Evolutionary conservation across 2,113 vertebrate species (phyloP).

Genomic region (Phocoena sinus): DNA sequence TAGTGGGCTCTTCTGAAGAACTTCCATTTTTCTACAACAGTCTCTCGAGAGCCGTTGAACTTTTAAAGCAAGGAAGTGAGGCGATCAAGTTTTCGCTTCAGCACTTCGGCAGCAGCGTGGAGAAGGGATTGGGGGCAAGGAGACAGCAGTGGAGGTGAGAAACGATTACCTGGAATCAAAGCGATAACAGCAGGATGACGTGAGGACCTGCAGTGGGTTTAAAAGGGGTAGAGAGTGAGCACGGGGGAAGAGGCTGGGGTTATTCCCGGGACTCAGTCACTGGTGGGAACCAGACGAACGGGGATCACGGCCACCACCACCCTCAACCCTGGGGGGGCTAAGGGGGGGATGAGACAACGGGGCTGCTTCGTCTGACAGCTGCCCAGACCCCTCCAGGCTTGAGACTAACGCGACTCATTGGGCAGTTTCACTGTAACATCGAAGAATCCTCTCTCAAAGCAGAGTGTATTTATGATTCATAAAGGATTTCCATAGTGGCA

Average conservation of each 20-base stretch:
- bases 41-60: background rate
- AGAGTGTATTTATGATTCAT: background rate
- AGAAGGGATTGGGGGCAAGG: background rate
- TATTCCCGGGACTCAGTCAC: background rate
- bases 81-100: background rate
- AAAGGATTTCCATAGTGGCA: background rate
- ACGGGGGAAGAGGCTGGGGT: background rate
- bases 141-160: background rate
- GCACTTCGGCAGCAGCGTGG: background rate
- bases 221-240: background rate
- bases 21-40: background rate
- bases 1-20: background rate
- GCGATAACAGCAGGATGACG: background rate
- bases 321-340: background rate
- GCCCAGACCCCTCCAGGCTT: background rate
- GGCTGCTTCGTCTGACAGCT: background rate
- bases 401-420: background rate
- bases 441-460: background rate
- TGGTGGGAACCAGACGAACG: background rate
- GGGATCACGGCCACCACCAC: too few relatives aligned
- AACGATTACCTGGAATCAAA: background rate
- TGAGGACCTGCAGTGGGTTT: background rate
- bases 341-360: background rate
- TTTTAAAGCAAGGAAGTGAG: background rate
- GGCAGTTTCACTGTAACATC: background rate